A percentile compares a stretch with the other conserved stretches of the same genome.
Evolutionary conservation across 1,140 invertebrate species (phyloP).

Genomic region (Drosophila chauvacae): DNA sequence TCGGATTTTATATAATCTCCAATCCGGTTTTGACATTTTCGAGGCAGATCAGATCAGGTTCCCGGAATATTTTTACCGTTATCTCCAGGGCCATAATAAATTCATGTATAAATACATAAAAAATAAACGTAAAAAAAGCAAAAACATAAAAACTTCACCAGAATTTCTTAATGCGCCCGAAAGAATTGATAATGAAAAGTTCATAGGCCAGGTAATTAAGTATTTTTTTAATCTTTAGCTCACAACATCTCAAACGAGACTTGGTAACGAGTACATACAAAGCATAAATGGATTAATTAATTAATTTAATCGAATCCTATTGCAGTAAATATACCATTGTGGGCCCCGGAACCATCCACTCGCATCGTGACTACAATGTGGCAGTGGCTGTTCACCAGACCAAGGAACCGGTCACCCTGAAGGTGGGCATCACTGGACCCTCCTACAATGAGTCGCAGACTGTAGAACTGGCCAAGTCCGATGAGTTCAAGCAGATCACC

Average conservation of each 20-base stretch:
- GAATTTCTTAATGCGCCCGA: background rate
- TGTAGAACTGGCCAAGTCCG: constrained; percentile 88
- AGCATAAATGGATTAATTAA: background rate
- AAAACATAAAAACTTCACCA: constrained; percentile 7
- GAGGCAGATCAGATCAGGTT: constrained; percentile 58
- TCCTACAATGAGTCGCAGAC: constrained; percentile 89
- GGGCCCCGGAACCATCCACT: constrained; percentile 91
- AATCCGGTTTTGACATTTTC: constrained; percentile 42
- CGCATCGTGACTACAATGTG: constrained; percentile 93
- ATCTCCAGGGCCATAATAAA: constrained; percentile 29
- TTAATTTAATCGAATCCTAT: background rate
- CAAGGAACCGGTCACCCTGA: constrained; percentile 87
- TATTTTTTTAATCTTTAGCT: background rate
- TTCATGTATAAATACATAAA: constrained; percentile 17
- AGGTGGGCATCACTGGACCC: constrained; percentile 90
- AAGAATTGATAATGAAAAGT: constrained; percentile 20
- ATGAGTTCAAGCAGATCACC: constrained; percentile 88
- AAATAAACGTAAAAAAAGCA: background rate
- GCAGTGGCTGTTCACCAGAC: constrained; percentile 89
- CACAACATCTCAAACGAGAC: background rate
- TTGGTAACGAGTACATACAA: background rate
- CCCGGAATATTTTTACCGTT: constrained; percentile 46
- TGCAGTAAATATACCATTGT: constrained; percentile 89
- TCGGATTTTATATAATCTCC: constrained; percentile 48
- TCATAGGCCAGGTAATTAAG: constrained; percentile 16